Evolutionary conservation across 2,888 invertebrate species (phyloP).

Genomic region (Achlya flavicornis): DNA sequence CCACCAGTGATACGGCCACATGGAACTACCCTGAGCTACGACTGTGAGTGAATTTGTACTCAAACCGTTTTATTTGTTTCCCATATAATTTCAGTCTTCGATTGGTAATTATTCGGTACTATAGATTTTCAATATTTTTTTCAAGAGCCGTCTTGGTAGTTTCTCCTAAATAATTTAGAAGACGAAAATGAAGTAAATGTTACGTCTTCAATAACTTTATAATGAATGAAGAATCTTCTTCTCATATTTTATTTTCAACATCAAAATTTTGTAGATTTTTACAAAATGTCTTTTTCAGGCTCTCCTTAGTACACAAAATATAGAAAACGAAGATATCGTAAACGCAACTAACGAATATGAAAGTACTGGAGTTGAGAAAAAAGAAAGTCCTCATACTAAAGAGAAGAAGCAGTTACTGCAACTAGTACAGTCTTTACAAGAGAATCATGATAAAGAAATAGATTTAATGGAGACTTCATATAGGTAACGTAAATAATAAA

Average conservation of each 20-base stretch:
- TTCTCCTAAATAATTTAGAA: too few relatives aligned
- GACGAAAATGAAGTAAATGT: too few relatives aligned
- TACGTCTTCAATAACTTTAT: too few relatives aligned
- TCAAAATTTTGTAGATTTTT: too few relatives aligned
- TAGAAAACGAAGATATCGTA: conserved; percentile 37
- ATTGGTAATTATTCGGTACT: too few relatives aligned
- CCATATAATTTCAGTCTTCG: too few relatives aligned
- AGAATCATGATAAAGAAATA: conserved; percentile 85
- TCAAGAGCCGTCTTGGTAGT: too few relatives aligned
- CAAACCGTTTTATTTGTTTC: too few relatives aligned
- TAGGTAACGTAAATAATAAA: conserved; percentile 63
- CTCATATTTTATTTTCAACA: neutral
- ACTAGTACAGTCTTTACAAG: conserved; percentile 79
- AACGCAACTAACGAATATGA: conserved; percentile 38
- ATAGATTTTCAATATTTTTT: too few relatives aligned
- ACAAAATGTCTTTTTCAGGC: conserved; percentile 44
- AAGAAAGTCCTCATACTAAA: conserved; percentile 58
- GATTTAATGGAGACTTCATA: conserved; percentile 86
- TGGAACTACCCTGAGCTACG: too few relatives aligned
- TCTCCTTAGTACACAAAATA: conserved; percentile 54
- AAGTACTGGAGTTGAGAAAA: conserved; percentile 38
- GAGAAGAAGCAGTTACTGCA: conserved; percentile 74
- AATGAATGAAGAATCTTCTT: neutral
- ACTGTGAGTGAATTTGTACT: too few relatives aligned
- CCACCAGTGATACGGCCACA: neutral